Conservation (phyloP, 2,888 invertebrate species). For the Philereme transversata region DNA sequence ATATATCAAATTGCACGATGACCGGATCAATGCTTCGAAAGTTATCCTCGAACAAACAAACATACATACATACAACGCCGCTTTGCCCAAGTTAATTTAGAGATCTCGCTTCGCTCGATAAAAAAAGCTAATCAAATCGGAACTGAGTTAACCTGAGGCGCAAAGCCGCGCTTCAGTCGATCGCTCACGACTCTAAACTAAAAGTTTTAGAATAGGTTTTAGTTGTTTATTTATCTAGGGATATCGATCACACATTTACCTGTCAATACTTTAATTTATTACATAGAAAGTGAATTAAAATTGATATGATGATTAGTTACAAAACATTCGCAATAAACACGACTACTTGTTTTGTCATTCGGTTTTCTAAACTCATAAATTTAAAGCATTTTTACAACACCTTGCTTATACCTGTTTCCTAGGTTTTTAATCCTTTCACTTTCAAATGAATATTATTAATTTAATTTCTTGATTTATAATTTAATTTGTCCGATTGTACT, state of each 20-base stretch:
- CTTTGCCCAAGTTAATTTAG: no score
- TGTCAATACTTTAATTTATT: slow-evolving; percentile 32
- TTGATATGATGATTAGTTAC: slow-evolving; percentile 29
- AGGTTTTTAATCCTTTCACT: slow-evolving; percentile 50
- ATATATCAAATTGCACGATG: no score
- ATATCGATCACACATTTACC: slow-evolving; percentile 5
- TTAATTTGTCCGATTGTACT: slow-evolving; percentile 35
- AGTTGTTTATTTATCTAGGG: no score
- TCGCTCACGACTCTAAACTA: no score
- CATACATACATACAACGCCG: no score
- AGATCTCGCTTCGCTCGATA: no score
- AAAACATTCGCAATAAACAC: slow-evolving; percentile 37
- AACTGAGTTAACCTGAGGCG: no score
- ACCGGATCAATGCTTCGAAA: no score
- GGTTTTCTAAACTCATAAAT: slow-evolving; percentile 65
- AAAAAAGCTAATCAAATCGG: no score
- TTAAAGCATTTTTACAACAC: slow-evolving; percentile 49
- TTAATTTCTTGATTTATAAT: slow-evolving; percentile 48
- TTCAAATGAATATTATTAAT: slow-evolving; percentile 42
- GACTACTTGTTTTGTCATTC: slow-evolving; percentile 53
- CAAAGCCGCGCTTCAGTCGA: no score
- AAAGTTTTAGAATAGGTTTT: no score
- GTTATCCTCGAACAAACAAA: no score
- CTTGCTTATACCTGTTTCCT: slow-evolving; percentile 36
- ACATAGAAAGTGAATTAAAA: slow-evolving; percentile 45